Evolutionary conservation across 1,140 invertebrate genomes (phyloP).

Genomic region (Acromyrmex charruanus): DNA sequence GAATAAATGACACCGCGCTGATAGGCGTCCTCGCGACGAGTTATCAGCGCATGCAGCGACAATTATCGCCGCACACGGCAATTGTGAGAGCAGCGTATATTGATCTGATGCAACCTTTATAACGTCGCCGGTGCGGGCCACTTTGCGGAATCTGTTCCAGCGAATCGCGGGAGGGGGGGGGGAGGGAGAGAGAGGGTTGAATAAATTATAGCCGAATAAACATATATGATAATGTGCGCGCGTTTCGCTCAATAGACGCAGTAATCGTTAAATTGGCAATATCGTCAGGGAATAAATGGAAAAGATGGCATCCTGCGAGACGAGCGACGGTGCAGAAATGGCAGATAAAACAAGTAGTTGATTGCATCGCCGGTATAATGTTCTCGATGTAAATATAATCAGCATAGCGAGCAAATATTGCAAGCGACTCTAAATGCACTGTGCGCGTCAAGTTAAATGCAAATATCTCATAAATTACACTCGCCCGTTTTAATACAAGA

Average conservation of each 20-base stretch:
- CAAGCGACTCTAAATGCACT: slow-evolving; percentile 42
- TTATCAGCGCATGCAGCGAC: slow-evolving; percentile 64
- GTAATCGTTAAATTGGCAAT: slow-evolving; percentile 44
- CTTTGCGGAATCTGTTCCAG: slow-evolving; percentile 60
- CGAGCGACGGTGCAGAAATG: not conserved
- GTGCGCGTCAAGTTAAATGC: slow-evolving; percentile 48
- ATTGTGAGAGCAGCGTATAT: slow-evolving; percentile 69
- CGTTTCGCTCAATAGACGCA: slow-evolving; percentile 17
- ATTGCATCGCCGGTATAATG: slow-evolving; percentile 30
- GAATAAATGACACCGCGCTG: slow-evolving; percentile 41
- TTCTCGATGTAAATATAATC: slow-evolving; percentile 59
- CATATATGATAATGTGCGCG: slow-evolving; percentile 4
- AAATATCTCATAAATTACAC: slow-evolving; percentile 53
- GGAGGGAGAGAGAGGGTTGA: not conserved
- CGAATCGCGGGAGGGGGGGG: slow-evolving; percentile 4
- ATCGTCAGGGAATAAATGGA: slow-evolving; percentile 30
- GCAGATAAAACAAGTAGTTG: not conserved
- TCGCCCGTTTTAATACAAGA: slow-evolving; percentile 32
- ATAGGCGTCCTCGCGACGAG: slow-evolving; percentile 33
- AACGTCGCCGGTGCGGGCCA: slow-evolving; percentile 42
- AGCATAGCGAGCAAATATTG: slow-evolving; percentile 47
- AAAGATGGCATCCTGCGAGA: not conserved
- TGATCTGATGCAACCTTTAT: slow-evolving; percentile 68
- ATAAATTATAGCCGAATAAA: slow-evolving; percentile 66
- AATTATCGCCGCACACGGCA: slow-evolving; percentile 62